Percentiles rank a stretch among this genome's conserved stretches.
phyloP scores from a whole-genome alignment of 1,140 invertebrate genomes.

The Meteorus sp. region DNA sequence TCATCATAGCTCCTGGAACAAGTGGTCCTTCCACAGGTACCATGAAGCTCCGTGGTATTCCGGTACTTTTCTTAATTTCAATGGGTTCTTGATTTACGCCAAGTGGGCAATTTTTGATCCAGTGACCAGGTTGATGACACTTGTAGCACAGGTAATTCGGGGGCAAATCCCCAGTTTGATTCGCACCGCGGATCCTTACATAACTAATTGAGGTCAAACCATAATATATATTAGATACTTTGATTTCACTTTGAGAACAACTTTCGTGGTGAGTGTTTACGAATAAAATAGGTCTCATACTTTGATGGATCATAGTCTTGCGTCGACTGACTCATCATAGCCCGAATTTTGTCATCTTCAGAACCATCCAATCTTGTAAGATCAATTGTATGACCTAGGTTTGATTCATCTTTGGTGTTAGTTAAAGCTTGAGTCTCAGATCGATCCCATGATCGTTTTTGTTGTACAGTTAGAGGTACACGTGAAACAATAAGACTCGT shows the following conservation, averaged over 20 bases:
- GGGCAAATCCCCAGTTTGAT: slow-evolving; percentile 86
- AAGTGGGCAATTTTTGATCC: slow-evolving; percentile 92
- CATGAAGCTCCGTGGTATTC: slow-evolving; percentile 97
- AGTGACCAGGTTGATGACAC: slow-evolving; percentile 91
- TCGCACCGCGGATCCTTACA: slow-evolving; percentile 81
- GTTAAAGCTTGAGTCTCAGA: slow-evolving; percentile 55
- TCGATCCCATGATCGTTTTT: slow-evolving; percentile 74
- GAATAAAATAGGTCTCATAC: slow-evolving; percentile 60
- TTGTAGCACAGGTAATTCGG: slow-evolving; percentile 89
- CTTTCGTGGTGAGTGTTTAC: not conserved
- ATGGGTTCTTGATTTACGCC: slow-evolving; percentile 67
- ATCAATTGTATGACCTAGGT: slow-evolving; percentile 72
- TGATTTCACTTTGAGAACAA: not conserved
- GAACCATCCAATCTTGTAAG: slow-evolving; percentile 86
- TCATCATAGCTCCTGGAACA: slow-evolving; percentile 90
- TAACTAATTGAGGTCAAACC: slow-evolving; percentile 67
- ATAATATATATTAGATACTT: not conserved
- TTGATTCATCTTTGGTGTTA: slow-evolving; percentile 61
- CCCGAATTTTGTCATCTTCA: slow-evolving; percentile 96
- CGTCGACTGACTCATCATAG: slow-evolving; percentile 95
- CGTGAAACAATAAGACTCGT: slow-evolving; percentile 94
- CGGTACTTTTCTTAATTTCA: slow-evolving; percentile 90
- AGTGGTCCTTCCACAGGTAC: slow-evolving; percentile 87
- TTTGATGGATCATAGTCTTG: slow-evolving; percentile 95
- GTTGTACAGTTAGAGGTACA: slow-evolving; percentile 79